Evolutionary conservation across 1,140 invertebrate species (phyloP).

Genomic region (Drosophila kohkoa): DNA sequence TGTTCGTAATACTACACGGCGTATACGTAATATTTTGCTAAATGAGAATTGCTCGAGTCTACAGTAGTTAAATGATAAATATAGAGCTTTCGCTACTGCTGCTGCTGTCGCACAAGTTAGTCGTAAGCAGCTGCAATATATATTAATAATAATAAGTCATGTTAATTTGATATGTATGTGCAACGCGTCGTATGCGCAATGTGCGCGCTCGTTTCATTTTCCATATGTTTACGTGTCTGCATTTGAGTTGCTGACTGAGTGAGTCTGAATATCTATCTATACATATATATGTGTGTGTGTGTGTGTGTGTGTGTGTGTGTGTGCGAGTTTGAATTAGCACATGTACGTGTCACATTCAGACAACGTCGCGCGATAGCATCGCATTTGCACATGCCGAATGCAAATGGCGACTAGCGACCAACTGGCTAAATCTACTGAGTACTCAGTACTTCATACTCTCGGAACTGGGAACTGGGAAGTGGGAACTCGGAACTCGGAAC

Average conservation of each 20-base stretch:
- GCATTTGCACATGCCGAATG: conserved; percentile 51
- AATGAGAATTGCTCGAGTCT: not conserved
- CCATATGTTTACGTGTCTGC: conserved; percentile 45
- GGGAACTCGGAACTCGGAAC: too few species aligned
- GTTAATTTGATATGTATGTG: conserved; percentile 42
- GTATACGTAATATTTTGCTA: conserved; percentile 6
- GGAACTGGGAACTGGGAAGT: not conserved
- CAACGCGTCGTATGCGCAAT: conserved; percentile 55
- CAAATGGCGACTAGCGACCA: conserved; percentile 29
- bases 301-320: conserved; percentile 1
- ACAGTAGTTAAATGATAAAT: conserved; percentile 8
- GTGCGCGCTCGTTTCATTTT: conserved; percentile 22
- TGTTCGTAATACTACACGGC: not conserved
- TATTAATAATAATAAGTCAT: conserved; percentile 39
- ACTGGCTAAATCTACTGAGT: not conserved
- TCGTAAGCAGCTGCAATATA: conserved; percentile 34
- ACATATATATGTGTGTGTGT: not conserved
- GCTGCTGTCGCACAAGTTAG: not conserved
- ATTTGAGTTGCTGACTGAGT: conserved; percentile 29
- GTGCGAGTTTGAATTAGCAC: conserved; percentile 43
- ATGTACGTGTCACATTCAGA: conserved; percentile 51
- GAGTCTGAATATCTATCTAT: conserved; percentile 19
- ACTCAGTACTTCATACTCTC: not conserved
- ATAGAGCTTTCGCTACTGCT: not conserved
- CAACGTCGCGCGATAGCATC: conserved; percentile 46